Evolutionary conservation across 1,140 invertebrate species (phyloP).

Genomic region (Drosophila sproati): DNA sequence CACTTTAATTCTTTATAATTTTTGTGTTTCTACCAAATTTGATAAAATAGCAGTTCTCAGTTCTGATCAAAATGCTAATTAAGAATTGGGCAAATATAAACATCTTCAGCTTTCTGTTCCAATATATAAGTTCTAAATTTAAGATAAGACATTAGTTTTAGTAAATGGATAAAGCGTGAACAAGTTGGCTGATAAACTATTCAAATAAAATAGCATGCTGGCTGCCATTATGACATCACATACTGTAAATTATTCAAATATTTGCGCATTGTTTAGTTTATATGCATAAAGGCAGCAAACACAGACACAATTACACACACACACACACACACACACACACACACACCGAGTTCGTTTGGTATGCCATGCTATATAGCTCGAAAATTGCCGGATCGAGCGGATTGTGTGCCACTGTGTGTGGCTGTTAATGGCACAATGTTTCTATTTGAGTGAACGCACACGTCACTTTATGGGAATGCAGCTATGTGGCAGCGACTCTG

Average conservation of each 20-base stretch:
- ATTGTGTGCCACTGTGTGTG: slow-evolving; percentile 26
- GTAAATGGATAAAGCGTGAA: slow-evolving; percentile 57
- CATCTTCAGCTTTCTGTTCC: slow-evolving; percentile 4
- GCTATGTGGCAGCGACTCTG: slow-evolving; percentile 9
- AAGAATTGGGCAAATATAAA: slow-evolving; percentile 8
- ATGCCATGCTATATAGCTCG: slow-evolving; percentile 35
- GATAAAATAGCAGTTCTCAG: background rate
- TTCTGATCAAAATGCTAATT: slow-evolving; percentile 25
- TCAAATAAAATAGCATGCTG: slow-evolving; percentile 37
- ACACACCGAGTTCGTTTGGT: slow-evolving; percentile 29
- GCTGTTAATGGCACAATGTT: slow-evolving; percentile 66
- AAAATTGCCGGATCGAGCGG: slow-evolving; percentile 29
- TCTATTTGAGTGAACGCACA: slow-evolving; percentile 72
- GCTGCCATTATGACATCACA: slow-evolving; percentile 73
- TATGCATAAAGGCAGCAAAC: slow-evolving; percentile 30
- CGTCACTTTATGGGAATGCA: slow-evolving; percentile 75
- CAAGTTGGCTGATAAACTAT: slow-evolving; percentile 25
- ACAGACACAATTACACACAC: slow-evolving; percentile 3
- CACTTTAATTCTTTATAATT: background rate
- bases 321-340: slow-evolving; percentile 5
- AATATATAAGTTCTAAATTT: slow-evolving; percentile 7
- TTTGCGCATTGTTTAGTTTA: slow-evolving; percentile 56
- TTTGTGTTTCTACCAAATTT: slow-evolving; percentile 7
- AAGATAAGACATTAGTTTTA: slow-evolving; percentile 26
- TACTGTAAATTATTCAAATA: slow-evolving; percentile 76